Conservation (phyloP, 2,888 invertebrate species). For the Oscheius myriophilus region DNA sequence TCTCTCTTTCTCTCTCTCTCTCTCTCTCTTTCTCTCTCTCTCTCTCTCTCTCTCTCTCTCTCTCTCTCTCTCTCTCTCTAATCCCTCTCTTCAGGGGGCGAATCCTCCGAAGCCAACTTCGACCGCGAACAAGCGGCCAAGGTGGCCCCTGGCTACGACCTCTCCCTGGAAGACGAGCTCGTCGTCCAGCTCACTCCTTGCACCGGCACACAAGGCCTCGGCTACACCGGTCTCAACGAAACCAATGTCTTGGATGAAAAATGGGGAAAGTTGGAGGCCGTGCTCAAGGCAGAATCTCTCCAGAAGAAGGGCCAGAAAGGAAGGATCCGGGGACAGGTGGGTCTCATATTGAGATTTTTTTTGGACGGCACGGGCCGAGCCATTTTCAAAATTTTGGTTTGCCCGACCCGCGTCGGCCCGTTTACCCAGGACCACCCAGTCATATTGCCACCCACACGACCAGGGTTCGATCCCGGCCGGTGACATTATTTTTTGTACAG, state of each 20-base stretch:
- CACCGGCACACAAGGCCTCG: constrained; percentile 46
- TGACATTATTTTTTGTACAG: too few relatives aligned
- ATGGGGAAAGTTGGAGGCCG: constrained; percentile 39
- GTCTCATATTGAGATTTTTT: not conserved
- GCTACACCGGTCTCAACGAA: constrained; percentile 62
- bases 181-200: constrained; percentile 39
- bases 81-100: constrained; percentile 13
- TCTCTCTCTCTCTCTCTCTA: not conserved
- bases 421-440: too few relatives aligned
- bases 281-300: constrained; percentile 73
- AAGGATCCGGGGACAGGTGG: constrained; percentile 73
- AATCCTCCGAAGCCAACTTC: constrained; percentile 72
- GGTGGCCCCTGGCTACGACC: constrained; percentile 73
- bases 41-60: too few relatives aligned
- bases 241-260: constrained; percentile 52
- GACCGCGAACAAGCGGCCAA: constrained; percentile 72
- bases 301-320: constrained; percentile 76
- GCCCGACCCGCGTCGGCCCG: too few relatives aligned
- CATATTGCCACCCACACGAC: too few relatives aligned
- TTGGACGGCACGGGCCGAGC: too few relatives aligned
- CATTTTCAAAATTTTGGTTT: too few relatives aligned
- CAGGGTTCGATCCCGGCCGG: too few relatives aligned
- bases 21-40: too few relatives aligned
- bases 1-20: too few relatives aligned
- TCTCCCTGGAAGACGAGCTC: constrained; percentile 83